A percentile compares a stretch with the other conserved stretches of the same genome.
phyloP scores from a whole-genome alignment of 1,140 invertebrate genomes.

The Drosophila prosaltans region DNA sequence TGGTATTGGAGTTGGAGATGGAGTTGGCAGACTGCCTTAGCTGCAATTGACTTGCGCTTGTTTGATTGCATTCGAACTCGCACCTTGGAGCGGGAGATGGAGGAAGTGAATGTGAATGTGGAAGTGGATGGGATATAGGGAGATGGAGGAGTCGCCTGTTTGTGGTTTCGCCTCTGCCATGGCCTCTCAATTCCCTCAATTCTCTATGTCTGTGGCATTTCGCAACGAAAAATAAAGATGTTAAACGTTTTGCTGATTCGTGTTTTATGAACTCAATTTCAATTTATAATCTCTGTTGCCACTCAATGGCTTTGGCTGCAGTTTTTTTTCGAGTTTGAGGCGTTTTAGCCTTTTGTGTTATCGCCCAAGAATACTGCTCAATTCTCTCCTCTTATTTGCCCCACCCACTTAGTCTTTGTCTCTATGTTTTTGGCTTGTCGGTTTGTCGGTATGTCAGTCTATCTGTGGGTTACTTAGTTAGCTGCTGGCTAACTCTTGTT shows the following conservation, averaged over 20 bases:
- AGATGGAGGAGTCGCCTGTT: conserved; percentile 13
- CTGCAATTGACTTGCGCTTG: conserved; percentile 78
- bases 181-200: conserved; percentile 37
- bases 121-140: neutral
- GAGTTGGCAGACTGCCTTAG: conserved; percentile 40
- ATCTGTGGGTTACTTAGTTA: conserved; percentile 74
- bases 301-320: conserved; percentile 54
- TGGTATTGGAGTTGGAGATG: conserved; percentile 10
- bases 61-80: conserved; percentile 81
- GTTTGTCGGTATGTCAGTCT: conserved; percentile 55
- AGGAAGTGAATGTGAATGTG: neutral
- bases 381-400: neutral
- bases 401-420: neutral
- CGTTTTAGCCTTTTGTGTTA: conserved; percentile 76
- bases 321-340: conserved; percentile 37
- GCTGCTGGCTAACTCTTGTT: conserved; percentile 29
- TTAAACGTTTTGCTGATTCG: conserved; percentile 83
- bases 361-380: conserved; percentile 64
- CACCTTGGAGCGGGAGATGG: conserved; percentile 53
- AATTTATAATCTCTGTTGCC: conserved; percentile 82
- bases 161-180: conserved; percentile 32
- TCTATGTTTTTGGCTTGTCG: conserved; percentile 25
- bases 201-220: conserved; percentile 62
- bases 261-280: conserved; percentile 83
- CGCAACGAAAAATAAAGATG: conserved; percentile 78